Evolutionary conservation across 2,113 vertebrate genomes (phyloP).

Genomic region (Gavialis gangeticus): DNA sequence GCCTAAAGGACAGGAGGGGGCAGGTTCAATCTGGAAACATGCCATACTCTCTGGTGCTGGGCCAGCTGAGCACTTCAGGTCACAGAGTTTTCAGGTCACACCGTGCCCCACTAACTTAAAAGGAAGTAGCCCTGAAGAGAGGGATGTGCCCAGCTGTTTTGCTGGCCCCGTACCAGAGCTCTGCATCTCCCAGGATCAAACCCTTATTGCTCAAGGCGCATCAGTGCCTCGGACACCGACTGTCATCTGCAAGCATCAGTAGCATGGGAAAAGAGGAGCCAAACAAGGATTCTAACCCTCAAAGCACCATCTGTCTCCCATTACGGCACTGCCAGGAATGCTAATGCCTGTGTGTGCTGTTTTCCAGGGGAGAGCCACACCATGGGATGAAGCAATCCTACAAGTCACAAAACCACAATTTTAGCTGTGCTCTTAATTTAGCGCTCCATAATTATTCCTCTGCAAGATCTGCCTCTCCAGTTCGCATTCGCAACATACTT

Average conservation of each 20-base stretch:
- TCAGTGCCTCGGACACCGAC: rapidly evolving
- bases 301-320: slow-evolving; percentile 21
- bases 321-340: rapidly evolving
- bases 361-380: not conserved
- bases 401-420: not conserved
- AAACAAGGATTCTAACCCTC: not conserved
- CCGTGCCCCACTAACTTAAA: rapidly evolving
- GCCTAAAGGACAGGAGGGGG: rapidly evolving
- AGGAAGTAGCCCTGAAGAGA: rapidly evolving
- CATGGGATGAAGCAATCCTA: rapidly evolving
- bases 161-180: not conserved
- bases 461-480: not conserved
- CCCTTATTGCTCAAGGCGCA: not conserved
- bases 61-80: not conserved
- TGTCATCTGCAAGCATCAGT: not conserved
- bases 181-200: not conserved
- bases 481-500: not conserved
- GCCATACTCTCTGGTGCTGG: not conserved
- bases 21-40: not conserved
- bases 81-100: rapidly evolving
- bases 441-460: not conserved
- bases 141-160: rapidly evolving
- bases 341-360: not conserved
- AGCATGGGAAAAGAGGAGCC: not conserved
- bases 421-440: not conserved